These are phyloP conservation scores for Ochotona curzoniae DNA, from an alignment of 2,113 vertebrate species.

Conservation along the genomic window DNA sequence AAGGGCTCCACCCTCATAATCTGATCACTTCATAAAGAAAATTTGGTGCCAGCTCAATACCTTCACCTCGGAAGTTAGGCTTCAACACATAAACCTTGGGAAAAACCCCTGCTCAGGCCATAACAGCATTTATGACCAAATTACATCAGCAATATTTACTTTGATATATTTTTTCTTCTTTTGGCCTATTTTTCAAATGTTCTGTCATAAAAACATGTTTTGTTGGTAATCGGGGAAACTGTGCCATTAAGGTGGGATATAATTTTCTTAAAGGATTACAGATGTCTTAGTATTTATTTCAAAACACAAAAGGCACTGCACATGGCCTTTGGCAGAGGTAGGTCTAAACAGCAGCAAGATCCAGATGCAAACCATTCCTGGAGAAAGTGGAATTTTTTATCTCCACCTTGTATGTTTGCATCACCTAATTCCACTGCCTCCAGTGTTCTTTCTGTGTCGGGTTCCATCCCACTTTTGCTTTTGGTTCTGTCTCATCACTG, in stretches of 20 bases:
- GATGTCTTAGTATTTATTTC: neutral
- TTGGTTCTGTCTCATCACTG: neutral
- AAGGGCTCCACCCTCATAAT: neutral
- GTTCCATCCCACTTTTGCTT: neutral
- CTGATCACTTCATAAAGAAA: neutral
- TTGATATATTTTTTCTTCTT: neutral
- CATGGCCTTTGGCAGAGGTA: neutral
- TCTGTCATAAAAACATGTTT: conserved; percentile 30
- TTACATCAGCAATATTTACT: neutral
- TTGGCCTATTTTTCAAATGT: conserved; percentile 54
- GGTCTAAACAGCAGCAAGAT: neutral
- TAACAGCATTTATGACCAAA: neutral
- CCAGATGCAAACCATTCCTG: neutral
- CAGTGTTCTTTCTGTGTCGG: neutral
- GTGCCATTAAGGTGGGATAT: neutral
- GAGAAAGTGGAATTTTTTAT: neutral
- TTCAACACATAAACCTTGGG: neutral
- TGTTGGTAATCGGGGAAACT: neutral
- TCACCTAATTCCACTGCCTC: neutral
- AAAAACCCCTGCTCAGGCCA: neutral
- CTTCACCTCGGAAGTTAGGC: neutral
- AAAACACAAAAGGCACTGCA: neutral
- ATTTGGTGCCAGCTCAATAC: neutral
- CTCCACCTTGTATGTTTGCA: neutral
- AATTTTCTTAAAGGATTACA: neutral